These are phyloP conservation scores for Suncus etruscus DNA, from an alignment of 2,113 vertebrate species.

Conservation along the genomic window DNA sequence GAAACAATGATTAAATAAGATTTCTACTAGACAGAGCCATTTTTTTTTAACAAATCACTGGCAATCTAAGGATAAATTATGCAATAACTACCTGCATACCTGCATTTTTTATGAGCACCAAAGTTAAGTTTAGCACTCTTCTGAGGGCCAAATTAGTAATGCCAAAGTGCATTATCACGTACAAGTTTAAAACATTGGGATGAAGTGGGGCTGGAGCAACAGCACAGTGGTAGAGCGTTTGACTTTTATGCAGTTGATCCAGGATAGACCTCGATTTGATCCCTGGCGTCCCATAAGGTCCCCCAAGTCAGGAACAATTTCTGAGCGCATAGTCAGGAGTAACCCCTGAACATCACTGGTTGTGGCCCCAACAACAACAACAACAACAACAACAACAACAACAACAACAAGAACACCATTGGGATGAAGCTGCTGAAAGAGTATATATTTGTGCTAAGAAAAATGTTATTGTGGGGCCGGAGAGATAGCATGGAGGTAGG, in stretches of 20 bases:
- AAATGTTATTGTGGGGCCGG: no score
- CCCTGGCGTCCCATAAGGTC: no score
- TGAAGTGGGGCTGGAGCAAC: background rate
- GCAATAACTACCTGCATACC: background rate
- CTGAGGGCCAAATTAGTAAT: background rate
- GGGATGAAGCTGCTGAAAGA: constrained; percentile 16
- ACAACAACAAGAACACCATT: no score
- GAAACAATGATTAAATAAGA: constrained; percentile 45
- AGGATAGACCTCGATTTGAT: no score
- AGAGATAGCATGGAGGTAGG: no score
- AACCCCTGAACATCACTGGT: no score
- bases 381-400: no score
- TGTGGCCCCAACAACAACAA: no score
- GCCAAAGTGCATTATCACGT: constrained; percentile 33
- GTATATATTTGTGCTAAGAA: background rate
- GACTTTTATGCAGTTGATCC: no score
- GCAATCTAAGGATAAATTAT: constrained; percentile 48
- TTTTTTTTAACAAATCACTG: background rate
- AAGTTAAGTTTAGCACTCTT: constrained; percentile 4
- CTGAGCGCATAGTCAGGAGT: no score
- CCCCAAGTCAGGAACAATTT: no score
- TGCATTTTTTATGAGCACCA: constrained; percentile 44
- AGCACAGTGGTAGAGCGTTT: no score
- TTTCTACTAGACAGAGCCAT: background rate
- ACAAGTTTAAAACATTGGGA: constrained; percentile 43